Conservation (phyloP, 2,113 vertebrate genomes). For the Shinisaurus crocodilurus region DNA sequence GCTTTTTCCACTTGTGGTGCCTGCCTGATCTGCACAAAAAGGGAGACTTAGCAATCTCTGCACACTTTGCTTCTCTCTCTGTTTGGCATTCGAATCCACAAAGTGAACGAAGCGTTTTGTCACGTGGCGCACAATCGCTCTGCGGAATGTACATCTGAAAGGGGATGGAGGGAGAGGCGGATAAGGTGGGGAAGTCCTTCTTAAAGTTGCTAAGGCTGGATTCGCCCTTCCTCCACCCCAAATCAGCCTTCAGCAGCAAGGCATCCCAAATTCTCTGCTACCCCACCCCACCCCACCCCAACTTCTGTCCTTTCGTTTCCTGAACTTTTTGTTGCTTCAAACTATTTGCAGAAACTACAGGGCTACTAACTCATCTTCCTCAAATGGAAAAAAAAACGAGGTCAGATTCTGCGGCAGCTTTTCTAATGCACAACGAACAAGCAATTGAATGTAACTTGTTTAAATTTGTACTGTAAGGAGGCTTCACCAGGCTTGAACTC, state of each 20-base stretch:
- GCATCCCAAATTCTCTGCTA: not conserved
- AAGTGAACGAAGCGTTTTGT: too few species aligned
- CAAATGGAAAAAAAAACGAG: not conserved
- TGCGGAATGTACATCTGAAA: not conserved
- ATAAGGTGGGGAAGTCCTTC: not conserved
- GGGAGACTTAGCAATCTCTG: not conserved
- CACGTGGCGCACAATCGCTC: not conserved
- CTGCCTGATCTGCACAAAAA: not conserved
- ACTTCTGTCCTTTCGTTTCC: fast-evolving
- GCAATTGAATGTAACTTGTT: not conserved
- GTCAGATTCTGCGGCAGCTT: not conserved
- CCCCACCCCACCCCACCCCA: not conserved
- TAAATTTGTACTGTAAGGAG: not conserved
- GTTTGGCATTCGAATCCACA: not conserved
- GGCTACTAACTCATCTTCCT: not conserved
- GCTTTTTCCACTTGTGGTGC: too few species aligned
- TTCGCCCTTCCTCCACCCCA: too few species aligned
- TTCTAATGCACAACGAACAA: not conserved
- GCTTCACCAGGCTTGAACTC: not conserved
- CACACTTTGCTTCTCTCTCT: not conserved
- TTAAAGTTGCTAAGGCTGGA: not conserved
- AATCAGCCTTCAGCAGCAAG: not conserved
- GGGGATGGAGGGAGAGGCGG: not conserved
- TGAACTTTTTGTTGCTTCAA: too few species aligned
- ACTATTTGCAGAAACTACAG: not conserved